Evolutionary conservation across 1,140 invertebrate genomes (phyloP).

Genomic region (Contarinia nasturtii): DNA sequence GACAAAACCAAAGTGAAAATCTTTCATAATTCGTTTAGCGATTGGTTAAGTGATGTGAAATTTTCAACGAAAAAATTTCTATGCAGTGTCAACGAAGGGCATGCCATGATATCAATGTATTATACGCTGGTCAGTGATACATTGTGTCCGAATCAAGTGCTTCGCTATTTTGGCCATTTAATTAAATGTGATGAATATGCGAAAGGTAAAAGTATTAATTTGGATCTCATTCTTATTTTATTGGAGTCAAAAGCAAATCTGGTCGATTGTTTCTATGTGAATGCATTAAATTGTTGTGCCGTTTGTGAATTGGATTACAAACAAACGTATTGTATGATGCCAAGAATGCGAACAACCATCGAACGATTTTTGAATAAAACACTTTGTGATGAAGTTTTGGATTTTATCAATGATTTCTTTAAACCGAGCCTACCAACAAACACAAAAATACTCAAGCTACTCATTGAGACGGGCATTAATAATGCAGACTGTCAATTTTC

Average conservation of each 20-base stretch:
- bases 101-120: slow-evolving; percentile 73
- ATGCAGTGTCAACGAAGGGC: slow-evolving; percentile 69
- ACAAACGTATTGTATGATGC: slow-evolving; percentile 16
- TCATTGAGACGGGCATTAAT: slow-evolving; percentile 40
- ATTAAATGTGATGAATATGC: slow-evolving; percentile 19
- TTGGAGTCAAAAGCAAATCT: slow-evolving; percentile 20
- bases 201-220: slow-evolving; percentile 15
- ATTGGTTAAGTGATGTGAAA: slow-evolving; percentile 90
- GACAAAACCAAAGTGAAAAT: slow-evolving; percentile 45
- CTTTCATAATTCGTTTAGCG: slow-evolving; percentile 82
- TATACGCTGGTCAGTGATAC: slow-evolving; percentile 38
- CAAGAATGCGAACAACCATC: slow-evolving; percentile 17
- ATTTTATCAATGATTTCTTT: slow-evolving; percentile 24
- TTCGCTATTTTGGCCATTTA: slow-evolving; percentile 18
- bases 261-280: slow-evolving; percentile 22
- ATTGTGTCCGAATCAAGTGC: slow-evolving; percentile 19
- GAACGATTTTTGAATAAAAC: slow-evolving; percentile 18
- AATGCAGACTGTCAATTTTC: slow-evolving; percentile 19
- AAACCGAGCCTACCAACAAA: slow-evolving; percentile 34
- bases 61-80: slow-evolving; percentile 89
- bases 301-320: slow-evolving; percentile 21
- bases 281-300: slow-evolving; percentile 20
- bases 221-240: slow-evolving; percentile 21
- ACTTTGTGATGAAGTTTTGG: slow-evolving; percentile 17
- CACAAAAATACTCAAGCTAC: slow-evolving; percentile 36